Evolutionary conservation across 2,113 vertebrate species (phyloP).

Genomic region (Chrysochloris asiatica): DNA sequence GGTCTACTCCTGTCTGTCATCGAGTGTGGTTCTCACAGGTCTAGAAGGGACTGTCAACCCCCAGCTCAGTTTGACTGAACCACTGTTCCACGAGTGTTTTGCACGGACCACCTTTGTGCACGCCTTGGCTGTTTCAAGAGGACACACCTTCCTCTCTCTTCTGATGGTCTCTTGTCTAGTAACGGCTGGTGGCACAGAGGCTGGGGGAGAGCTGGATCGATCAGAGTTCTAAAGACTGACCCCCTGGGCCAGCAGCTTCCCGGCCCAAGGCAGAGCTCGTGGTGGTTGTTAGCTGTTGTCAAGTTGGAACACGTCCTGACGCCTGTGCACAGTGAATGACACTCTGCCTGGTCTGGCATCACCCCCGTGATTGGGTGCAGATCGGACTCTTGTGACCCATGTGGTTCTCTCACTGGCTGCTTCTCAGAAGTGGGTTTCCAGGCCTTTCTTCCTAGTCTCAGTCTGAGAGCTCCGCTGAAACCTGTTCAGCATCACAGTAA

Average conservation of each 20-base stretch:
- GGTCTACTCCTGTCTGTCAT: not conserved
- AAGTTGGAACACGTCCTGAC: not conserved
- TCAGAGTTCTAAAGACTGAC: too few relatives aligned
- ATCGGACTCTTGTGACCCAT: not conserved
- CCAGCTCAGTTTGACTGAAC: too few relatives aligned
- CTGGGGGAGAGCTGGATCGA: too few relatives aligned
- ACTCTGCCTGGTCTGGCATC: not conserved
- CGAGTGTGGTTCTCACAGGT: too few relatives aligned
- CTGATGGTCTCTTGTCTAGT: not conserved
- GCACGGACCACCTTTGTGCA: not conserved
- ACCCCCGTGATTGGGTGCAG: not conserved
- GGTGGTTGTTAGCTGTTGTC: not conserved
- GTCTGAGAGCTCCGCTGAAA: not conserved
- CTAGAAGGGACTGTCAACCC: too few relatives aligned
- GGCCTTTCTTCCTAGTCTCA: not conserved
- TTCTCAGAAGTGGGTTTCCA: not conserved
- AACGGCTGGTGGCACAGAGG: fast-evolving
- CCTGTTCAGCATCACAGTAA: too few relatives aligned
- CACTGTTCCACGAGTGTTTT: too few relatives aligned
- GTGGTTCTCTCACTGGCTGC: too few relatives aligned
- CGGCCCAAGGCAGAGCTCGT: too few relatives aligned
- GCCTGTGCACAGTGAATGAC: not conserved
- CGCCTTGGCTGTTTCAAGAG: fast-evolving
- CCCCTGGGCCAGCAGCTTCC: not conserved
- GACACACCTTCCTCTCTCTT: fast-evolving